Evolutionary conservation across 2,113 vertebrate genomes (phyloP).

Genomic region (Panurus biarmicus): DNA sequence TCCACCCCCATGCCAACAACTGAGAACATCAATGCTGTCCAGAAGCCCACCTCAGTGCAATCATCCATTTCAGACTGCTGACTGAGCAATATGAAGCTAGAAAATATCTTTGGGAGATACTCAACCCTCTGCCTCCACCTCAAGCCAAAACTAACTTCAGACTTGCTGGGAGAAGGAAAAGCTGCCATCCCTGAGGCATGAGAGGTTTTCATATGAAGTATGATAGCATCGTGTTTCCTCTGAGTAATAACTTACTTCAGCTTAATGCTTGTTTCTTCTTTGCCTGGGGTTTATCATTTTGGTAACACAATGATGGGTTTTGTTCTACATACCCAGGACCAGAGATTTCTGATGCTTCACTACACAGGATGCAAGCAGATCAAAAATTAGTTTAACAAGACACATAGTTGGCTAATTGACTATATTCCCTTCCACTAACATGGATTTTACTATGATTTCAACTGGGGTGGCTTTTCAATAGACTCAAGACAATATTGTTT

Average conservation of each 20-base stretch:
- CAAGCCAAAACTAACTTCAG: constrained; percentile 56
- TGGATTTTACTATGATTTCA: not conserved
- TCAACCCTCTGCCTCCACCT: not conserved
- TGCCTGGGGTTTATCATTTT: not conserved
- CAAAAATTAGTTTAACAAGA: not conserved
- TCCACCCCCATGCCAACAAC: not conserved
- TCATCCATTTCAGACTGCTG: constrained; percentile 27
- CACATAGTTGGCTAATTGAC: not conserved
- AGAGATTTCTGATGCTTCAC: not conserved
- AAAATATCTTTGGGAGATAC: constrained; percentile 38
- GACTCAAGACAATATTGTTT: not conserved
- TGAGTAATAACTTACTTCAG: not conserved
- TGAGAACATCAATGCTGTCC: not conserved
- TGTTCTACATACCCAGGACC: not conserved
- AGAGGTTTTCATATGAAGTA: constrained; percentile 12
- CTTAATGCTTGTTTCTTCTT: not conserved
- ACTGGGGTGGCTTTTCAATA: not conserved
- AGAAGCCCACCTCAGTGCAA: constrained; percentile 1
- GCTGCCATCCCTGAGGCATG: not conserved
- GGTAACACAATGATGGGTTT: not conserved
- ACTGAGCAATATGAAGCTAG: not conserved
- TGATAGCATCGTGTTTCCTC: constrained; percentile 20
- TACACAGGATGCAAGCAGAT: not conserved
- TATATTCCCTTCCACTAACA: not conserved
- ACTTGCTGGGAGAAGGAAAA: constrained; percentile 17